Evolutionary conservation across 2,888 invertebrate species (phyloP).

Genomic region (Altica lythri): DNA sequence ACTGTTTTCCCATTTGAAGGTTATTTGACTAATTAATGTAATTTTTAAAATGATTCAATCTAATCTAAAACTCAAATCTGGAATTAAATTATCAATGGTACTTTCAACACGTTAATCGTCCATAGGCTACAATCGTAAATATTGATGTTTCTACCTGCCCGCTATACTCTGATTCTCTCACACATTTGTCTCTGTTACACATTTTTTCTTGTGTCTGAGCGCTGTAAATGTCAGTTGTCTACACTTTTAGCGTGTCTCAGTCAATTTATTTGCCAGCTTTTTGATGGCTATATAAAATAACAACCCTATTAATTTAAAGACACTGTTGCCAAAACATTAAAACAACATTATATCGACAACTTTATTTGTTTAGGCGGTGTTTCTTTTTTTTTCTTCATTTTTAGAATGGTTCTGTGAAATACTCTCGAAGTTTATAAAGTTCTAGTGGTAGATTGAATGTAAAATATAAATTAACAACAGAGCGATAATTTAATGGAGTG

Average conservation of each 20-base stretch:
- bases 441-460: constrained; percentile 29
- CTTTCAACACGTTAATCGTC: neutral
- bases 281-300: constrained; percentile 47
- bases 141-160: constrained; percentile 44
- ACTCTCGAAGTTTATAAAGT: constrained; percentile 32
- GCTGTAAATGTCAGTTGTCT: constrained; percentile 49
- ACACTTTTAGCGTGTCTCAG: constrained; percentile 49
- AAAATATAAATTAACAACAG: constrained; percentile 30
- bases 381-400: constrained; percentile 23
- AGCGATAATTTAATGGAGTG: constrained; percentile 27
- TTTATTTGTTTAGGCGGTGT: constrained; percentile 33
- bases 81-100: neutral
- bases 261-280: constrained; percentile 50
- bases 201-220: constrained; percentile 46
- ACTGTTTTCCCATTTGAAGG: too few species aligned
- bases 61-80: too few species aligned
- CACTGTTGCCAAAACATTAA: constrained; percentile 37
- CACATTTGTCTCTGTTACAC: constrained; percentile 44
- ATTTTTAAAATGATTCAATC: too few species aligned
- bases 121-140: constrained; percentile 42
- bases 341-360: constrained; percentile 35
- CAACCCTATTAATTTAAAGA: constrained; percentile 37
- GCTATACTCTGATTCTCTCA: constrained; percentile 37
- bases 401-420: constrained; percentile 28
- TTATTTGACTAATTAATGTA: too few species aligned